Percentiles rank a stretch among this genome's conserved stretches.
These are phyloP conservation scores for Urosaurus nigricauda DNA, from an alignment of 2,797 vertebrate species.

Conservation along the genomic window DNA sequence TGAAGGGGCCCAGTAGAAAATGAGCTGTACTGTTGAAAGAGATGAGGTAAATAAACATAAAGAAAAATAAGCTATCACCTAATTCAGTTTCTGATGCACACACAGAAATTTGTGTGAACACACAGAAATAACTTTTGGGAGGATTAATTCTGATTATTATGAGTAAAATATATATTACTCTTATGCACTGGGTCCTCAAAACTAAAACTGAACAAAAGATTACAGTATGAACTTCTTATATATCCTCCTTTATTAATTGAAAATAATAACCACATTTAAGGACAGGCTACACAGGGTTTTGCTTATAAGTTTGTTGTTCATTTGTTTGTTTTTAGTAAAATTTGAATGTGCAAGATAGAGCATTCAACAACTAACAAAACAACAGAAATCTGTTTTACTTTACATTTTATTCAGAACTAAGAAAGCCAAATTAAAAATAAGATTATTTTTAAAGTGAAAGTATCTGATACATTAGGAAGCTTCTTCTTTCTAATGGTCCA, in stretches of 20 bases:
- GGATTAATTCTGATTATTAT: slow-evolving; percentile 43
- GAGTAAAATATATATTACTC: too few relatives aligned
- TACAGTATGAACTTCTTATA: neutral
- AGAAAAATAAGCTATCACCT: neutral
- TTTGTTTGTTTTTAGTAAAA: neutral
- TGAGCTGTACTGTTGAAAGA: slow-evolving; percentile 29
- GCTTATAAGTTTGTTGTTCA: neutral
- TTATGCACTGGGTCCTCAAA: slow-evolving; percentile 9
- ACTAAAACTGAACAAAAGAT: neutral
- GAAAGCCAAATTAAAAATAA: neutral
- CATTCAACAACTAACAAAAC: neutral
- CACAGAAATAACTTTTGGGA: slow-evolving; percentile 6
- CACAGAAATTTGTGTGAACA: slow-evolving; percentile 4
- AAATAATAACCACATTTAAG: neutral
- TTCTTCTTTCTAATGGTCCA: neutral
- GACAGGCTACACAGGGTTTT: neutral
- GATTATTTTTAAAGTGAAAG: neutral
- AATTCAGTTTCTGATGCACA: neutral
- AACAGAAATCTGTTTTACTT: slow-evolving; percentile 15
- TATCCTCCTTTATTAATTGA: neutral
- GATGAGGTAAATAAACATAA: neutral
- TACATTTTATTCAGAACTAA: neutral
- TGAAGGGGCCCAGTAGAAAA: too few relatives aligned
- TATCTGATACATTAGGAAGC: neutral
- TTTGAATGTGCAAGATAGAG: neutral